These are phyloP conservation scores for Entelurus aequoreus DNA, from an alignment of 2,113 vertebrate species.

Conservation along the genomic window DNA sequence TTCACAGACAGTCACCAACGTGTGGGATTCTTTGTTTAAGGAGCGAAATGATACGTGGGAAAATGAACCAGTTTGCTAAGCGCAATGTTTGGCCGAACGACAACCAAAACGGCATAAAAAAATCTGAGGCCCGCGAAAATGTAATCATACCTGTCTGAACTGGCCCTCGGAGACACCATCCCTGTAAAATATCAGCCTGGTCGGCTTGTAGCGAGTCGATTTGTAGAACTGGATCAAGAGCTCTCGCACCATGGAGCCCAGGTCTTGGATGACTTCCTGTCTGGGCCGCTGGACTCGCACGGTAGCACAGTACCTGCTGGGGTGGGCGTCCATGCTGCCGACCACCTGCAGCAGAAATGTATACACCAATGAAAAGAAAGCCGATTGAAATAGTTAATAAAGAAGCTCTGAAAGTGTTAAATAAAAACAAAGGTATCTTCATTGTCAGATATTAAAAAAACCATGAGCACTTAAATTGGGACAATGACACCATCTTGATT, in stretches of 20 bases:
- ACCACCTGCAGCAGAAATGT: conserved; percentile 80
- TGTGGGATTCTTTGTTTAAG: too few relatives aligned
- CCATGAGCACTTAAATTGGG: too few relatives aligned
- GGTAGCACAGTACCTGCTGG: conserved; percentile 97
- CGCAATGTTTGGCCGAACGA: too few relatives aligned
- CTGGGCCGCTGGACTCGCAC: conserved; percentile 94
- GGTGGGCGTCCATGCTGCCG: conserved; percentile 98
- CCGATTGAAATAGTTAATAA: too few relatives aligned
- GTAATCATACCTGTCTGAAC: conserved; percentile 85
- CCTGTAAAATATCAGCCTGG: conserved; percentile 95
- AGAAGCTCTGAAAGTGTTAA: not conserved
- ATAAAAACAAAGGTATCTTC: not conserved
- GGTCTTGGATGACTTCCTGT: conserved; percentile 96
- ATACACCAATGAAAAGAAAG: not conserved
- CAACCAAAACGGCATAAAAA: too few relatives aligned
- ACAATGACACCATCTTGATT: too few relatives aligned
- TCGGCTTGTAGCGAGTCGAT: conserved; percentile 98
- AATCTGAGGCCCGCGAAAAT: too few relatives aligned
- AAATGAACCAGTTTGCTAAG: too few relatives aligned
- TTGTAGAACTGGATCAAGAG: conserved; percentile 99
- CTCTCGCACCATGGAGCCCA: conserved; percentile 98
- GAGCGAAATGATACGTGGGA: too few relatives aligned
- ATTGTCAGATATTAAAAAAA: not conserved
- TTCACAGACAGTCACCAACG: too few relatives aligned
- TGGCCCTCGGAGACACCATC: conserved; percentile 94